Base-by-base conservation (phyloP, 2,888 invertebrate species). In the Helobdella robusta region DNA sequence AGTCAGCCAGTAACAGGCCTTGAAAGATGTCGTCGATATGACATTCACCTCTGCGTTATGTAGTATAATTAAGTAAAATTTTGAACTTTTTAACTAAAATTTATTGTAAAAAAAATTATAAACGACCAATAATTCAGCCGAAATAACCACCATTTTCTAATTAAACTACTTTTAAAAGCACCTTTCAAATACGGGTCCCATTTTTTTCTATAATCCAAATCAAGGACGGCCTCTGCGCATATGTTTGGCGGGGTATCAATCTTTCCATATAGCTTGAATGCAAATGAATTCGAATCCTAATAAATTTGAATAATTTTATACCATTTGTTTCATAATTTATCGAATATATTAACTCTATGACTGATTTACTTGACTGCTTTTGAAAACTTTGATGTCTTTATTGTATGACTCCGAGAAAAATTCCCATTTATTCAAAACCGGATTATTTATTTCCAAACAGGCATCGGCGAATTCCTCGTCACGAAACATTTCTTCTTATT, bases 401-500 rank as follows among this genome's bases (percentile, higher is more conserved):
- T 46, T 44, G 32, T 62, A 62, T n/a, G 62, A 62, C 48, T 62
- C 62, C 20, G 62, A 40, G 20, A 62, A 62, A n/a, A 62, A 46
- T 28, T 62, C 62, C 25, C 46, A 62, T 50, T 62, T 62, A 25
- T 44, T 20, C 30, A 62, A 46, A 32, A 46, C 44, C 20, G 62
- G 62, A 20, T 48, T 62, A 50, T 23, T 62, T 62, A 62, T 62
- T 50, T 62, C 62, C 20, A 62, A 32, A 44, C 62, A 62, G 1
- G 62, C 62, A 62, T 62, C 62, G 1, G 62, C 62, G 34, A 62
- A 62, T 50, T 62, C 62, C 34, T 62, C 62, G 50, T 62, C 62
- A 8, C 62, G 62, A 50, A 62, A 62, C 62, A 62, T 62, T 18
- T 50, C 20, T 6, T 25, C 20, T 18, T 20, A 11, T 11, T 6